Conservation (phyloP, 1,140 invertebrate genomes). For the Leptinotarsa texana region DNA sequence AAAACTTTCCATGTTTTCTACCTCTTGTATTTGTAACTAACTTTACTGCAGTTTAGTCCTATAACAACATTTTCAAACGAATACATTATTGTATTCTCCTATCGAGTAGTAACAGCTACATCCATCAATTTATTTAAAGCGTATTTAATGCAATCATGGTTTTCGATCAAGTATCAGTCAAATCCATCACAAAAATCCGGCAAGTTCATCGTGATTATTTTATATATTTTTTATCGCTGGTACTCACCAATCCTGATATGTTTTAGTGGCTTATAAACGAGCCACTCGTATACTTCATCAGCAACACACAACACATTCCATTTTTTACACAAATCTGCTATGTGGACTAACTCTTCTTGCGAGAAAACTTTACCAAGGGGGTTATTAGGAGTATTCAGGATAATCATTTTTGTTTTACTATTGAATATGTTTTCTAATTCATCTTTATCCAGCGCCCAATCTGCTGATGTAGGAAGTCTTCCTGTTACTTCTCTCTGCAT, state of each 20-base stretch:
- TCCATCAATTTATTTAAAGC: neutral
- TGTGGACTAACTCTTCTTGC: constrained; percentile 70
- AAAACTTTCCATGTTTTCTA: too few relatives aligned
- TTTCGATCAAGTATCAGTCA: neutral
- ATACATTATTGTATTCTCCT: too few relatives aligned
- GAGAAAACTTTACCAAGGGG: constrained; percentile 91
- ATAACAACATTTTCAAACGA: too few relatives aligned
- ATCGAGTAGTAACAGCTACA: too few relatives aligned
- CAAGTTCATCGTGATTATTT: neutral
- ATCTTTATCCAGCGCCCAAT: constrained; percentile 86
- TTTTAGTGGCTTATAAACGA: constrained; percentile 83
- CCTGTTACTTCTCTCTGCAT: constrained; percentile 34
- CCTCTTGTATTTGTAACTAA: too few relatives aligned
- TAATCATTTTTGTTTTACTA: constrained; percentile 90
- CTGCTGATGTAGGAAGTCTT: constrained; percentile 64
- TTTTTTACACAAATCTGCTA: constrained; percentile 89
- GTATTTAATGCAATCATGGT: neutral
- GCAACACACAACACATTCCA: constrained; percentile 89
- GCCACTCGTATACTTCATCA: constrained; percentile 99
- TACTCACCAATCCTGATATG: constrained; percentile 63
- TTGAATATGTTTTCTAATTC: constrained; percentile 87
- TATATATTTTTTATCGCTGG: neutral
- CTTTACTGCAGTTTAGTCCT: too few relatives aligned
- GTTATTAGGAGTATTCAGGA: constrained; percentile 96
- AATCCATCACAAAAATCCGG: too few relatives aligned